Percentiles rank a stretch among this genome's conserved stretches.
Conservation (phyloP, 2,888 invertebrate species). For the Chrysolina haemoptera region DNA sequence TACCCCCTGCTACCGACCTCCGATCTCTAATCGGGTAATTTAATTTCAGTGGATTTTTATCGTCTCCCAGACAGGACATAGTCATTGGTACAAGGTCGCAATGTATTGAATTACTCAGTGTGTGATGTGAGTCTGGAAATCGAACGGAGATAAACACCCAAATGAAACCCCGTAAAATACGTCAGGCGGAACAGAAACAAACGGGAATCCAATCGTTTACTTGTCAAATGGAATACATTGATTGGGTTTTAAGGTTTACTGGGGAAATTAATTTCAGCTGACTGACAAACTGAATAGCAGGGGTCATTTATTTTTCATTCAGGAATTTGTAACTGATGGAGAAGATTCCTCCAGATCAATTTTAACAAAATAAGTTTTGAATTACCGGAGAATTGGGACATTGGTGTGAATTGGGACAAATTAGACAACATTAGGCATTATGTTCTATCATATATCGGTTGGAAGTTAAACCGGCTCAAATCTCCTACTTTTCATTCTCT, state of each 20-base stretch:
- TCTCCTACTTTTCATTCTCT: too few relatives aligned
- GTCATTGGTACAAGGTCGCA: constrained; percentile 11
- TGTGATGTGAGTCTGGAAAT: background rate
- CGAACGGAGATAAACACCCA: background rate
- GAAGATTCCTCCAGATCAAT: too few relatives aligned
- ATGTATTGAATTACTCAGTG: background rate
- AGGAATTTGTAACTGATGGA: background rate
- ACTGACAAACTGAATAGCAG: too few relatives aligned
- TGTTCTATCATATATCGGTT: too few relatives aligned
- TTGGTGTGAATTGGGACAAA: too few relatives aligned
- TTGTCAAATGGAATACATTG: background rate
- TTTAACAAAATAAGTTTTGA: too few relatives aligned
- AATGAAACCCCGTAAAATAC: background rate
- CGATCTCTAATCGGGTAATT: constrained; percentile 30
- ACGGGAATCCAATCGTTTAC: background rate
- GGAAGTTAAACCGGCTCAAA: too few relatives aligned
- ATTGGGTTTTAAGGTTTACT: background rate
- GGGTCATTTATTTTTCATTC: too few relatives aligned
- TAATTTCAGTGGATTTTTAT: constrained; percentile 34
- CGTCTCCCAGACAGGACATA: constrained; percentile 15
- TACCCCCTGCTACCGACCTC: constrained; percentile 15
- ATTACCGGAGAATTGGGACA: too few relatives aligned
- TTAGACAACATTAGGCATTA: too few relatives aligned
- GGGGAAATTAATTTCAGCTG: too few relatives aligned
- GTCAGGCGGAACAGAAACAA: background rate